Base-by-base conservation (phyloP, 2,113 vertebrate species). In the Alethe diademata region DNA sequence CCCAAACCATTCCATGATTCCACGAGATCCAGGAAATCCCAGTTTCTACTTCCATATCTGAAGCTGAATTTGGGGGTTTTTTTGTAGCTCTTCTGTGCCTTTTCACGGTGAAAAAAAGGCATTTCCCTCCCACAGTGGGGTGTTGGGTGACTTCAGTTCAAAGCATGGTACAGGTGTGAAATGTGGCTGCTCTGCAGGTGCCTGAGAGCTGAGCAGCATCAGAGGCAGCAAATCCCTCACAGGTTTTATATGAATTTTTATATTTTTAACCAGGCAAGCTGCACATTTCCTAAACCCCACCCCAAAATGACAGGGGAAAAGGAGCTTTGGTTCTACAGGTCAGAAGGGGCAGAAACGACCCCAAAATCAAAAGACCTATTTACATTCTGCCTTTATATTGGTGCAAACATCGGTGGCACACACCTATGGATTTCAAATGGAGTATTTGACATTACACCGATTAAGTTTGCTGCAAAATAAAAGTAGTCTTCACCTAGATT, bases 161-260 rank as follows among this genome's bases (percentile, higher is more conserved):
- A 47, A 2, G 8, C 0, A 0, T 9, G 64, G 25, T 1, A 1
- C 0, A 29, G 73, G 38, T 54, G 65, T 17, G 12, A 43, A 47
- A 18, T 0, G 13, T 10, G 3, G 12, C 38, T 26, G 73, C 65
- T 28, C 25, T 3, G 73, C 56, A 11, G 54, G 35, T 12, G 2
- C 9, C 40, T 4, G 24, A 31, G 71, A 19, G 4, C 35, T 14
- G 64, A 53, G 38, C 65, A 29, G 1, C 0, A 31, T 47, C 67
- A 12, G 51, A 38, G 57, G 47, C 72, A 72, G 53, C 38, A n/a
- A 16, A 29, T 40, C 38, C 64, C 53, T 72, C 5, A 5, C 14
- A 28, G 48, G 11, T 13, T 45, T 56, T 11, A 3, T 3, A 1
- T 11, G 4, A 19, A 1, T 19, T 58, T 65, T 24, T 13, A 35